A percentile compares a stretch with the other conserved stretches of the same genome.
Evolutionary conservation across 2,797 vertebrate species (phyloP).

Genomic region (Betta splendens): DNA sequence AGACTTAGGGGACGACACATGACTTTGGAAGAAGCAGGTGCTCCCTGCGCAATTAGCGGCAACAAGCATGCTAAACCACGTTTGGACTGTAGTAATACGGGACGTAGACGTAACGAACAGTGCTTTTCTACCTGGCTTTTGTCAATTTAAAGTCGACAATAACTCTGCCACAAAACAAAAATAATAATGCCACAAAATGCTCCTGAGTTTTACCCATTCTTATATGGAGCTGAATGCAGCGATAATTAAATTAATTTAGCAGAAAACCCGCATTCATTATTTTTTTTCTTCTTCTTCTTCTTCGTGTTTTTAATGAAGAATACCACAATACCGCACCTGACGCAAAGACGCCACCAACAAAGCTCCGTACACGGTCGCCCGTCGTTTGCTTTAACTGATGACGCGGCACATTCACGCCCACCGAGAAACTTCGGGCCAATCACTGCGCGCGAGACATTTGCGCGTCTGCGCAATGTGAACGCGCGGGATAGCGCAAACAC

Average conservation of each 20-base stretch:
- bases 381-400: not conserved
- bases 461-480: conserved; percentile 63
- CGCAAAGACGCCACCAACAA: conserved; percentile 21
- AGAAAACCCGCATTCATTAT: too few species aligned
- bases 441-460: accelerated
- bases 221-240: too few species aligned
- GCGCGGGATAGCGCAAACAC: conserved; percentile 75
- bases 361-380: conserved; percentile 3
- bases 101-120: not conserved
- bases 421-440: conserved; percentile 74
- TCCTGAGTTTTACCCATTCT: too few species aligned
- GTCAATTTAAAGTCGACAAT: too few species aligned
- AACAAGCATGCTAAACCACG: not conserved
- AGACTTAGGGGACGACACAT: not conserved
- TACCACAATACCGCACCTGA: not conserved
- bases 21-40: conserved; percentile 17
- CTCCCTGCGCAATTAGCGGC: not conserved
- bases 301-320: too few species aligned
- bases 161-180: too few species aligned
- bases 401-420: conserved; percentile 21
- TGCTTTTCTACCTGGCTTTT: too few species aligned
- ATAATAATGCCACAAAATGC: too few species aligned
- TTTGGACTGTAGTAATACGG: not conserved
- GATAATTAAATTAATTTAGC: too few species aligned
- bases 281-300: too few species aligned